These are phyloP conservation scores for Schizaphis graminum DNA, from an alignment of 2,888 invertebrate genomes.

Conservation along the genomic window DNA sequence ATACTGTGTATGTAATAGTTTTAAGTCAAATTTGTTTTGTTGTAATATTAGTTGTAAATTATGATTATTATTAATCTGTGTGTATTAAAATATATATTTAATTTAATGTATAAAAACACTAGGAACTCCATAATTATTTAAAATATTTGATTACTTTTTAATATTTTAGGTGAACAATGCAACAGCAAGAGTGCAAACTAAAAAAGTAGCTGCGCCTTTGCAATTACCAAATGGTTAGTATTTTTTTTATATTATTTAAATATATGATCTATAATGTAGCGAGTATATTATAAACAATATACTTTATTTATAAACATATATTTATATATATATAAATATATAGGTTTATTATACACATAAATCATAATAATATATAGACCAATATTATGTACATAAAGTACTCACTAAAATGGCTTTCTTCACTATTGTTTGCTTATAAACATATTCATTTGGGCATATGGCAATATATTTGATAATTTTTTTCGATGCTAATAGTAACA, in stretches of 20 bases:
- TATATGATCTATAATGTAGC: background rate
- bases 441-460: constrained; percentile 54
- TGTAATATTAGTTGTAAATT: constrained; percentile 38
- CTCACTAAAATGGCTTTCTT: constrained; percentile 52
- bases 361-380: constrained; percentile 56
- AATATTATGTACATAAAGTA: constrained; percentile 48
- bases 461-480: constrained; percentile 48
- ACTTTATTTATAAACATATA: constrained; percentile 4
- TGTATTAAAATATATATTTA: constrained; percentile 29
- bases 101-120: background rate
- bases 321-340: no score
- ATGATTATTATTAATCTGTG: constrained; percentile 9
- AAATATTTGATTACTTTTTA: constrained; percentile 47
- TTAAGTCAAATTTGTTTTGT: background rate
- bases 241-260: constrained; percentile 55
- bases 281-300: constrained; percentile 18
- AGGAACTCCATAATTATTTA: background rate
- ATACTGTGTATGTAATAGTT: constrained; percentile 21
- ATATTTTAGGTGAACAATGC: constrained; percentile 94
- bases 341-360: constrained; percentile 44
- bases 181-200: constrained; percentile 99
- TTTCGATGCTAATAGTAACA: constrained; percentile 50
- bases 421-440: constrained; percentile 60
- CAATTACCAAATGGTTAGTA: constrained; percentile 88
- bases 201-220: constrained; percentile 77